Percentiles rank a stretch among this genome's conserved stretches.
These are phyloP conservation scores for Phrynocephalus forsythii DNA, from an alignment of 2,797 vertebrate species.

Conservation along the genomic window DNA sequence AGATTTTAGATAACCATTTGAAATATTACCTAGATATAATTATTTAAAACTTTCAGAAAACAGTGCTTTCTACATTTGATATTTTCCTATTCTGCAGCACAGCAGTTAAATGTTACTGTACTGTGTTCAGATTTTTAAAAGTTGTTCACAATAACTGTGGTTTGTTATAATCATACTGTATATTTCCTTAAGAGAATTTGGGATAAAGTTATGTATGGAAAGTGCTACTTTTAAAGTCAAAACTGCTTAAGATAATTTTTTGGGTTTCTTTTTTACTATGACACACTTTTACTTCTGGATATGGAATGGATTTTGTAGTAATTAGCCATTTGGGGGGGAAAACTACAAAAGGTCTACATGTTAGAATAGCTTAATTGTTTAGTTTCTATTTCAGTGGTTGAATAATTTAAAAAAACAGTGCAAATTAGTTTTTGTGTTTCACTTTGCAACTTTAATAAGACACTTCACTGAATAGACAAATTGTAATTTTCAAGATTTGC, in stretches of 20 bases:
- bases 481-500: background rate
- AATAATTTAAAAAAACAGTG: conserved; percentile 55
- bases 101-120: conserved; percentile 45
- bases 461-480: background rate
- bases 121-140: conserved; percentile 1
- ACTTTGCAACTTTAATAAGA: background rate
- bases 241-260: conserved; percentile 47
- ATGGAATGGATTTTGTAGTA: conserved; percentile 47
- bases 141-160: conserved; percentile 28
- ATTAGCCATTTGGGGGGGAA: conserved; percentile 37
- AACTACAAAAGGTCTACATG: conserved; percentile 46
- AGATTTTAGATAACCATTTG: conserved; percentile 49
- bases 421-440: conserved; percentile 29
- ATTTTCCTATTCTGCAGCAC: background rate
- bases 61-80: background rate
- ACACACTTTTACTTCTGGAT: conserved; percentile 42
- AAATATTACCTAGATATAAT: conserved; percentile 23
- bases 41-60: background rate
- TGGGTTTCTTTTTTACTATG: conserved; percentile 51
- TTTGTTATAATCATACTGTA: conserved; percentile 18
- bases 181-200: conserved; percentile 27
- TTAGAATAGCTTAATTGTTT: background rate
- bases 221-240: conserved; percentile 50
- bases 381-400: conserved; percentile 44
- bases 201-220: conserved; percentile 34